Conservation (phyloP, 2,797 vertebrate genomes). For the Epinephelus coioides region DNA sequence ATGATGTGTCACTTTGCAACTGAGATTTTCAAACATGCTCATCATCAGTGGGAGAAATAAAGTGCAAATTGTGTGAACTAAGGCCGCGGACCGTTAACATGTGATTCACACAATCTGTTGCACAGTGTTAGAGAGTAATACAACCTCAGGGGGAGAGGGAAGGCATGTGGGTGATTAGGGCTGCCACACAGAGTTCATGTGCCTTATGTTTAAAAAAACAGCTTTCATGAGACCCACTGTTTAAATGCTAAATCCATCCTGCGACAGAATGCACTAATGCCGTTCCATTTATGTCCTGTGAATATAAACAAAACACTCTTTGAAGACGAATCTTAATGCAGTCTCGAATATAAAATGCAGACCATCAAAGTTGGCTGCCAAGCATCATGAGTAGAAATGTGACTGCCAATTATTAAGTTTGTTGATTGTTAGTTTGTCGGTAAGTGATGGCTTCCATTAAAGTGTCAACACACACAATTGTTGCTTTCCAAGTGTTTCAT, state of each 20-base stretch:
- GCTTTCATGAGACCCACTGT: conserved; percentile 33
- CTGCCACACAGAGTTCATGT: conserved; percentile 39
- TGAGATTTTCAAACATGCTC: conserved; percentile 53
- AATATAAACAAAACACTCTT: background rate
- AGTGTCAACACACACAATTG: background rate
- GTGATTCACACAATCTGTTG: conserved; percentile 69
- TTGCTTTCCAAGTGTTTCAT: background rate
- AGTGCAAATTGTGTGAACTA: conserved; percentile 56
- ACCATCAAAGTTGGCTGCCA: background rate
- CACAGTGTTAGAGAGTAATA: conserved; percentile 33
- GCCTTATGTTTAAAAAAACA: conserved; percentile 33
- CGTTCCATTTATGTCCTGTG: conserved; percentile 6
- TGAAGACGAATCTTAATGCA: background rate
- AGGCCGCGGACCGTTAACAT: conserved; percentile 43
- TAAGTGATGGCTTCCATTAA: background rate
- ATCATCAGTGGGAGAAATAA: conserved; percentile 41
- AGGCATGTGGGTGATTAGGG: conserved; percentile 59
- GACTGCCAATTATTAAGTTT: background rate
- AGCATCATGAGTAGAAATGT: background rate
- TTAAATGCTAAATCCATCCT: conserved; percentile 6
- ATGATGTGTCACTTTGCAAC: conserved; percentile 44
- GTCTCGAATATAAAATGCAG: conserved; percentile 2
- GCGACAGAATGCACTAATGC: conserved; percentile 6
- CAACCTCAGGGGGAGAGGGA: conserved; percentile 6
- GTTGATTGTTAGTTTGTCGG: background rate